These are phyloP conservation scores for Bungarus multicinctus DNA, from an alignment of 2,113 vertebrate species.

Conservation along the genomic window DNA sequence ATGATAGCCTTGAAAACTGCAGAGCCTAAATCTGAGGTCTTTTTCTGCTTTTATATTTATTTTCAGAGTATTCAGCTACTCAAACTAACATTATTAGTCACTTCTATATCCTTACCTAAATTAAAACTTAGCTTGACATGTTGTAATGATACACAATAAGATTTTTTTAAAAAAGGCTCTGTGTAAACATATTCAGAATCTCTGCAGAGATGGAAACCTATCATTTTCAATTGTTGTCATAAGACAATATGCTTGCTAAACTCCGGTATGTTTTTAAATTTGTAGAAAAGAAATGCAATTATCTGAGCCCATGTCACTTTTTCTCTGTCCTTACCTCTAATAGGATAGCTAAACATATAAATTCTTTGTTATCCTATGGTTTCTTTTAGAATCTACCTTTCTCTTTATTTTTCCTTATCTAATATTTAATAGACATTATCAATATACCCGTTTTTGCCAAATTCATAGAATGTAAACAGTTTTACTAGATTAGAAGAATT, in stretches of 20 bases:
- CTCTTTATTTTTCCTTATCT: background rate
- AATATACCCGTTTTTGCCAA: background rate
- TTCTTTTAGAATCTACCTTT: background rate
- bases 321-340: background rate
- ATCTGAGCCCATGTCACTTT: background rate
- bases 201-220: background rate
- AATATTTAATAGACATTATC: background rate
- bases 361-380: background rate
- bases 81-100: background rate
- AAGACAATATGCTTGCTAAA: background rate
- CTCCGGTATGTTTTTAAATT: background rate
- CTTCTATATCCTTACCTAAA: background rate
- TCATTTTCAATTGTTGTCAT: background rate
- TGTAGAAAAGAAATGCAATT: background rate
- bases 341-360: background rate
- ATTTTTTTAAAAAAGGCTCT: background rate
- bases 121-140: background rate
- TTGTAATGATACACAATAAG: background rate
- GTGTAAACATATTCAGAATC: background rate
- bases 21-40: conserved; percentile 1
- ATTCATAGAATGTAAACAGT: background rate
- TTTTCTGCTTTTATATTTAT: background rate
- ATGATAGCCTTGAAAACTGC: background rate
- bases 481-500: background rate
- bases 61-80: background rate